Percentiles rank a stretch among this genome's conserved stretches.
These are phyloP conservation scores for Pollachius pollachius DNA, from an alignment of 2,113 vertebrate species.

Conservation along the genomic window DNA sequence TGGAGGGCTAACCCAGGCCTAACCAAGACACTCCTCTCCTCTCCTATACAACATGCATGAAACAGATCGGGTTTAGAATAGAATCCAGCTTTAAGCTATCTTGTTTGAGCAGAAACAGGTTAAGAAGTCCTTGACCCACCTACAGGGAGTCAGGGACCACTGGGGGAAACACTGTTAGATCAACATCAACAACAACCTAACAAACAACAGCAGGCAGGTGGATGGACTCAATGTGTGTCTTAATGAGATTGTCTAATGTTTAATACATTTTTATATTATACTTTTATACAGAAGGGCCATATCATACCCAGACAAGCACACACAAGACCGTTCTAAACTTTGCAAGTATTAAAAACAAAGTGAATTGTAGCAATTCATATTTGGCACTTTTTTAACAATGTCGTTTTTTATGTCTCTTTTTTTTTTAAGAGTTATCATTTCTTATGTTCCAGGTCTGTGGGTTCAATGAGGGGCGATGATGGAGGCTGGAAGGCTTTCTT, in stretches of 20 bases:
- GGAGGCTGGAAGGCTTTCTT: slow-evolving; percentile 22
- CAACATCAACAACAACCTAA: slow-evolving; percentile 11
- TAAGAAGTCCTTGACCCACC: slow-evolving; percentile 4
- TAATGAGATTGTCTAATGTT: too few species aligned
- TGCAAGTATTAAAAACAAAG: slow-evolving; percentile 27
- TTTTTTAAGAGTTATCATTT: slow-evolving; percentile 19
- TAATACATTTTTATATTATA: too few species aligned
- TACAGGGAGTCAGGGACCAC: slow-evolving; percentile 17
- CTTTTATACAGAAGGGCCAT: too few species aligned
- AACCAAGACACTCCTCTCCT: slow-evolving; percentile 42
- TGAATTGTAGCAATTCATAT: slow-evolving; percentile 69
- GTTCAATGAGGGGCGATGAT: slow-evolving; percentile 22
- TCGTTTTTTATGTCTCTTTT: slow-evolving; percentile 23
- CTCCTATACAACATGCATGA: slow-evolving; percentile 23
- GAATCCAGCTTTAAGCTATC: slow-evolving; percentile 53
- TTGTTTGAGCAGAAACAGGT: slow-evolving; percentile 30
- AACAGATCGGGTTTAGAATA: slow-evolving; percentile 22
- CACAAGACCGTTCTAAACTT: too few species aligned
- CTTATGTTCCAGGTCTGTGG: not conserved
- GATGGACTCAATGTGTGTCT: too few species aligned
- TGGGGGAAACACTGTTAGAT: slow-evolving; percentile 35
- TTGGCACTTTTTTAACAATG: slow-evolving; percentile 60
- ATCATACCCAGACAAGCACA: too few species aligned
- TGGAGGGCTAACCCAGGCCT: slow-evolving; percentile 69
- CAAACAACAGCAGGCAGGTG: too few species aligned